A percentile compares a stretch with the other conserved stretches of the same genome.
phyloP scores from a whole-genome alignment of 92 coral and sea anemone species.

The Porites evermanni region DNA sequence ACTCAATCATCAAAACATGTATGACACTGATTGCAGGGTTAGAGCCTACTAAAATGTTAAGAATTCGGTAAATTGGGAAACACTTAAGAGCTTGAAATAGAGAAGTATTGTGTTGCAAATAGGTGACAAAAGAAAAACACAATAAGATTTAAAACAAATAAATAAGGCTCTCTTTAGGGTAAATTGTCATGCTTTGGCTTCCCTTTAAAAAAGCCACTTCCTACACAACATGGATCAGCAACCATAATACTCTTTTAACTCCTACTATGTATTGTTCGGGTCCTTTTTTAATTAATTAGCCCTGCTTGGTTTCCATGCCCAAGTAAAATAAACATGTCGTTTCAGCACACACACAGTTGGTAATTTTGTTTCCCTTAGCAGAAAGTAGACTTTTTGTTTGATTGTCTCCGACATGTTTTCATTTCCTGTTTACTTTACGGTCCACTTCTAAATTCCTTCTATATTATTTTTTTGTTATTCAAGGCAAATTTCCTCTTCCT shows the following conservation, averaged over 20 bases:
- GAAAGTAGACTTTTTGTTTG: conserved; percentile 4
- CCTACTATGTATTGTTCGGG: neutral
- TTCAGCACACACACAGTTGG: neutral
- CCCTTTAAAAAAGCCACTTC: conserved; percentile 3
- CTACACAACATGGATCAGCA: neutral
- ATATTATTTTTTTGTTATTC: neutral
- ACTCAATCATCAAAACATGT: neutral
- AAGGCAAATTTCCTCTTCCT: too few species aligned
- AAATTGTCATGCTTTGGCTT: conserved; percentile 3
- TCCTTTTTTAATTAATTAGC: neutral
- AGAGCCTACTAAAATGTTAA: neutral
- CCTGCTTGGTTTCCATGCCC: neutral
- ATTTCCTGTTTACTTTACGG: conserved; percentile 42
- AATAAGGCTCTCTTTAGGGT: conserved; percentile 10
- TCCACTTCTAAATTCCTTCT: conserved; percentile 13
- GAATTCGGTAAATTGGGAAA: conserved; percentile 13
- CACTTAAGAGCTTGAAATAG: neutral
- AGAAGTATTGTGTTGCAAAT: conserved; percentile 46
- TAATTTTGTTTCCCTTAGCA: conserved; percentile 23
- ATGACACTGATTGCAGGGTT: neutral
- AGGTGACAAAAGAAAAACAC: conserved; percentile 19
- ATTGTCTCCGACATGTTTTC: conserved; percentile 16
- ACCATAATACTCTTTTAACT: neutral
- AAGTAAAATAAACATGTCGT: neutral
- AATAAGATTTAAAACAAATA: conserved; percentile 1